Conservation (phyloP, 2,113 vertebrate genomes). For the Rhynchomys soricoides region DNA sequence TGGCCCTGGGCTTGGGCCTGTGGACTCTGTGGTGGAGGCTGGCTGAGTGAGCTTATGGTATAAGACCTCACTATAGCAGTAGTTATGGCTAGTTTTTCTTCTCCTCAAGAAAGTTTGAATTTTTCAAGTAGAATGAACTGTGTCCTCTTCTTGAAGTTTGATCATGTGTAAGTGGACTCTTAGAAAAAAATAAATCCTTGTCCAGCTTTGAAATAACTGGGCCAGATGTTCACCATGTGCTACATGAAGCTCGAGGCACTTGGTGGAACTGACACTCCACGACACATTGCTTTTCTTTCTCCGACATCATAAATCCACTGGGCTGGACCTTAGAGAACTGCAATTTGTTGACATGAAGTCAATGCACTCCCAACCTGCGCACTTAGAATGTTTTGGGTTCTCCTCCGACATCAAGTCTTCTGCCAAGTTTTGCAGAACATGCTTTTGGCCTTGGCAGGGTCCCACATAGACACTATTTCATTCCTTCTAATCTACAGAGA, state of each 20-base stretch:
- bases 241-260: background rate
- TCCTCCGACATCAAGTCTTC: conserved; percentile 39
- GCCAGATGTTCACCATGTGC: conserved; percentile 62
- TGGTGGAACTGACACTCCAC: background rate
- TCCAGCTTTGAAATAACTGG: conserved; percentile 41
- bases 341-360: conserved; percentile 69
- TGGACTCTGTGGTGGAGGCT: background rate
- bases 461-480: background rate
- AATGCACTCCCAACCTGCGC: conserved; percentile 58
- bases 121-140: conserved; percentile 7
- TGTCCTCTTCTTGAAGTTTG: background rate
- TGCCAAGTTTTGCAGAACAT: conserved; percentile 53
- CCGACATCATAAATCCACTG: conserved; percentile 68
- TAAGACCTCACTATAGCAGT: background rate
- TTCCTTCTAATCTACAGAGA: conserved; percentile 51
- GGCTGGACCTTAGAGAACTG: conserved; percentile 49
- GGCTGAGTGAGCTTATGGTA: background rate
- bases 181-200: background rate
- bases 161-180: conserved; percentile 47
- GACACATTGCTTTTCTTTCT: conserved; percentile 51
- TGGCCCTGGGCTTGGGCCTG: background rate
- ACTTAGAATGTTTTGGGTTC: conserved; percentile 69
- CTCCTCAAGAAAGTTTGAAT: background rate
- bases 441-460: conserved; percentile 61
- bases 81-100: background rate